Conservation (phyloP, 2,888 invertebrate genomes). For the Allolobophora icterica region DNA sequence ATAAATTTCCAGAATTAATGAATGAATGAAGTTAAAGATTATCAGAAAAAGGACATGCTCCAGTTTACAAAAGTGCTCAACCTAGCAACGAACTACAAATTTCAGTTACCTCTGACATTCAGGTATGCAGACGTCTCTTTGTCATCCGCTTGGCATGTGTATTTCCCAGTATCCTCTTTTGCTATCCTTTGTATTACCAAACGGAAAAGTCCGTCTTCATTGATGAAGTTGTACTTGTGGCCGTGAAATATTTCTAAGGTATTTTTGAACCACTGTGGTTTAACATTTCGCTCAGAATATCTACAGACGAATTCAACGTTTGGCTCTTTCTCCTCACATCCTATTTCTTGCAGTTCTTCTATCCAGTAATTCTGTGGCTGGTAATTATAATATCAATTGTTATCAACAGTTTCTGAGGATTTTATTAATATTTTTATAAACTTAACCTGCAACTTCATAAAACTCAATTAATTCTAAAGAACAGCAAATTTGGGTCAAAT, state of each 20-base stretch:
- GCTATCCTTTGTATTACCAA: slow-evolving; percentile 88
- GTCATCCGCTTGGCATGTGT: slow-evolving; percentile 91
- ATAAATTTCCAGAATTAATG: no score
- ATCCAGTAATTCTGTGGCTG: slow-evolving; percentile 72
- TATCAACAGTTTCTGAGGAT: background rate
- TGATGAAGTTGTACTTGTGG: slow-evolving; percentile 89
- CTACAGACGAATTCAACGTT: slow-evolving; percentile 90
- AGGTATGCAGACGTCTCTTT: slow-evolving; percentile 84
- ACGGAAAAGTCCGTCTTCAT: slow-evolving; percentile 82
- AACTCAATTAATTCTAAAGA: background rate
- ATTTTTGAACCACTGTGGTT: slow-evolving; percentile 67
- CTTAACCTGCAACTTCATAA: background rate
- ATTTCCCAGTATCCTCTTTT: slow-evolving; percentile 95
- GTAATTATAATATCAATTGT: background rate
- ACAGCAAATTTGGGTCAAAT: background rate
- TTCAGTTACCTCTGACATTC: slow-evolving; percentile 81
- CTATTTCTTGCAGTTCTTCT: slow-evolving; percentile 90
- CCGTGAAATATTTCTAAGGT: slow-evolving; percentile 90
- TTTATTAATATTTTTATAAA: background rate
- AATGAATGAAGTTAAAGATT: no score
- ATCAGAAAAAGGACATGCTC: background rate
- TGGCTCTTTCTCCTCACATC: slow-evolving; percentile 95
- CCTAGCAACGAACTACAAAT: background rate
- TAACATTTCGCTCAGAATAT: slow-evolving; percentile 90
- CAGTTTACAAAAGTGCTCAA: background rate